These are phyloP conservation scores for Xestia sexstrigata DNA, from an alignment of 2,888 invertebrate species.

Conservation along the genomic window DNA sequence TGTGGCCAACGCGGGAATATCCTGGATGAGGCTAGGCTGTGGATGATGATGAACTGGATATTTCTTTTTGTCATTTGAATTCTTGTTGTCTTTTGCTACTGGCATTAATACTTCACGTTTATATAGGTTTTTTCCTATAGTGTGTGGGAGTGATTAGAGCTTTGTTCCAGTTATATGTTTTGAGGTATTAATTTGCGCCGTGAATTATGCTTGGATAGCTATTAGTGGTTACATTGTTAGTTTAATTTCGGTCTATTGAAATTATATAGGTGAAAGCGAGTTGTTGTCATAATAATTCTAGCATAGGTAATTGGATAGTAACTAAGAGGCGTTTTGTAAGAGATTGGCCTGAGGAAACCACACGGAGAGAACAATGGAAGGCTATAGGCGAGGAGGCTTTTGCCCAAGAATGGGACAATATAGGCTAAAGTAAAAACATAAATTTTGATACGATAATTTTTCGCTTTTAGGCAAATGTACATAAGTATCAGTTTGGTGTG, in stretches of 20 bases:
- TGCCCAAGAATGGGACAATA: too few species aligned
- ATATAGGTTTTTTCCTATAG: slow-evolving; percentile 21
- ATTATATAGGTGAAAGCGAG: neutral
- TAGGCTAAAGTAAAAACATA: too few species aligned
- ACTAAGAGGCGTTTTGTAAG: too few species aligned
- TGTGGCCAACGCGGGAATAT: too few species aligned
- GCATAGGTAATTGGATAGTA: neutral
- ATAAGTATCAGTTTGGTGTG: neutral
- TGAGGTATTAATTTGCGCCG: too few species aligned
- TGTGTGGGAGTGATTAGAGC: slow-evolving; percentile 31
- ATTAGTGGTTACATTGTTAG: slow-evolving; percentile 14
- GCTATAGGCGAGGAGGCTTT: too few species aligned
- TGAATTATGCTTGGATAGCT: too few species aligned
- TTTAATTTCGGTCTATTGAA: neutral
- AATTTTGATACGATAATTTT: neutral
- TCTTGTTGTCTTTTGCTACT: slow-evolving; percentile 51
- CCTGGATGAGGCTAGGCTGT: too few species aligned
- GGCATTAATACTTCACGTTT: slow-evolving; percentile 71
- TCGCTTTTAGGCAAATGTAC: neutral
- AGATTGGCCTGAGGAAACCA: too few species aligned
- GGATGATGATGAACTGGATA: too few species aligned
- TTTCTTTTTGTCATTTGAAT: neutral
- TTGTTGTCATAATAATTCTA: neutral
- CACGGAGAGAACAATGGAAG: too few species aligned
- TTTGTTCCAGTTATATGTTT: slow-evolving; percentile 24